These are phyloP conservation scores for Zaprionus obscuricornis DNA, from an alignment of 2,888 invertebrate species.

Conservation along the genomic window DNA sequence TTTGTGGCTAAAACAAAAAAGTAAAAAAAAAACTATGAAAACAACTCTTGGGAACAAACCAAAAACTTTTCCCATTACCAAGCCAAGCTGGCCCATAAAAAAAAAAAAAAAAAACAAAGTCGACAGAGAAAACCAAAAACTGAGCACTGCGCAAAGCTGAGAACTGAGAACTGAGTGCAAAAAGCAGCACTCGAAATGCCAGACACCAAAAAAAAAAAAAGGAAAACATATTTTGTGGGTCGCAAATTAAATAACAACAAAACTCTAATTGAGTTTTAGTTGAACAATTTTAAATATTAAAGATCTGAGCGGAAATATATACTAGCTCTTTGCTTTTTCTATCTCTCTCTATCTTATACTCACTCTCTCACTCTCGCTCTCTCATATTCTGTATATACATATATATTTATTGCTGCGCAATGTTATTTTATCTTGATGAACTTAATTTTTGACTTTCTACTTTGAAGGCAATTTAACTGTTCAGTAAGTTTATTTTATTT, in stretches of 20 bases:
- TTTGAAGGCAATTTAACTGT: no score
- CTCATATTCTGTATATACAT: no score
- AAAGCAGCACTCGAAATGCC: background rate
- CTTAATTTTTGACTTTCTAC: no score
- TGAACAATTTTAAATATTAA: conserved; percentile 44
- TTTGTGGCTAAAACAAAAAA: conserved; percentile 21
- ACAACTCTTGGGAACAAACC: conserved; percentile 35
- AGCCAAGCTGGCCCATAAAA: conserved; percentile 27
- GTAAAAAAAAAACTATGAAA: conserved; percentile 45
- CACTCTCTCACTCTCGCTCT: no score
- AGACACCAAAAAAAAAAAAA: no score
- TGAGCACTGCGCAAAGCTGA: conserved; percentile 23
- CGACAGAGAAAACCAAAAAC: background rate
- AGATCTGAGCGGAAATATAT: no score
- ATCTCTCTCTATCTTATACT: no score
- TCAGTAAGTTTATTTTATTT: no score
- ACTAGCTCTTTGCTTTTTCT: no score
- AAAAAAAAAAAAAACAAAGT: conserved; percentile 5
- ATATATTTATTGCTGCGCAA: no score
- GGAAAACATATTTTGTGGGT: conserved; percentile 28
- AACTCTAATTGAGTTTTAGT: conserved; percentile 66
- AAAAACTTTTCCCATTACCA: conserved; percentile 66
- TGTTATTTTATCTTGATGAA: no score
- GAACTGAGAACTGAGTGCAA: background rate
- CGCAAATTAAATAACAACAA: conserved; percentile 66